Conservation (phyloP, 2,888 invertebrate species). For the Lapara coniferarum region DNA sequence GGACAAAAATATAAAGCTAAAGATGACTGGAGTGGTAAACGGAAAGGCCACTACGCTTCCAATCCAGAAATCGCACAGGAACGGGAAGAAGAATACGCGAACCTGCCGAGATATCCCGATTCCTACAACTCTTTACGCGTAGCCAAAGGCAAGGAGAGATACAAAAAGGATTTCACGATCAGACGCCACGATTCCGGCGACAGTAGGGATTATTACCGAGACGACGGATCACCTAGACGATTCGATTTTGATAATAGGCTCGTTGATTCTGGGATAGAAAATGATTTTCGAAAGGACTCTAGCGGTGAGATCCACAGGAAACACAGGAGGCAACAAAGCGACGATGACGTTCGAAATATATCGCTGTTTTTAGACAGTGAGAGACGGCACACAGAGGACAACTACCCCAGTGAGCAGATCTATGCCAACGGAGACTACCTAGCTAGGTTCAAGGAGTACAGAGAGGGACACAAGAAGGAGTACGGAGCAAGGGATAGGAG, state of each 20-base stretch:
- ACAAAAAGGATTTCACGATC: slow-evolving; percentile 66
- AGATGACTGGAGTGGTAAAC: slow-evolving; percentile 72
- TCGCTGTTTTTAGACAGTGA: slow-evolving; percentile 89
- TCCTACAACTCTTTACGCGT: slow-evolving; percentile 85
- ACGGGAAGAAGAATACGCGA: slow-evolving; percentile 76
- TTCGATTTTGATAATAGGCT: slow-evolving; percentile 84
- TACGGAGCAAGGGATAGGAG: slow-evolving; percentile 77
- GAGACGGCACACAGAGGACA: slow-evolving; percentile 88
- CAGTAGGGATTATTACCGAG: slow-evolving; percentile 76
- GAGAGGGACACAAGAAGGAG: slow-evolving; percentile 68
- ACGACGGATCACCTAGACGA: slow-evolving; percentile 72
- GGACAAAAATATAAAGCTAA: slow-evolving; percentile 77
- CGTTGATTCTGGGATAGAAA: slow-evolving; percentile 92
- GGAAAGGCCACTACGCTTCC: slow-evolving; percentile 83
- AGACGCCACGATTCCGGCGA: slow-evolving; percentile 77
- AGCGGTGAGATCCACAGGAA: slow-evolving; percentile 79
- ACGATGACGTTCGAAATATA: slow-evolving; percentile 87
- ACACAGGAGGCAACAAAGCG: slow-evolving; percentile 82
- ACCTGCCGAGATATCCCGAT: slow-evolving; percentile 72
- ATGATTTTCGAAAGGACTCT: slow-evolving; percentile 90
- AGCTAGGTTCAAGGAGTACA: slow-evolving; percentile 63
- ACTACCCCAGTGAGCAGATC: slow-evolving; percentile 77
- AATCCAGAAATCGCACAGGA: slow-evolving; percentile 85
- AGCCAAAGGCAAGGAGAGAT: slow-evolving; percentile 80
- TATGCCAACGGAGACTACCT: slow-evolving; percentile 75